Base-by-base conservation (phyloP, 2,888 invertebrate genomes). In the Lycia hirtaria region DNA sequence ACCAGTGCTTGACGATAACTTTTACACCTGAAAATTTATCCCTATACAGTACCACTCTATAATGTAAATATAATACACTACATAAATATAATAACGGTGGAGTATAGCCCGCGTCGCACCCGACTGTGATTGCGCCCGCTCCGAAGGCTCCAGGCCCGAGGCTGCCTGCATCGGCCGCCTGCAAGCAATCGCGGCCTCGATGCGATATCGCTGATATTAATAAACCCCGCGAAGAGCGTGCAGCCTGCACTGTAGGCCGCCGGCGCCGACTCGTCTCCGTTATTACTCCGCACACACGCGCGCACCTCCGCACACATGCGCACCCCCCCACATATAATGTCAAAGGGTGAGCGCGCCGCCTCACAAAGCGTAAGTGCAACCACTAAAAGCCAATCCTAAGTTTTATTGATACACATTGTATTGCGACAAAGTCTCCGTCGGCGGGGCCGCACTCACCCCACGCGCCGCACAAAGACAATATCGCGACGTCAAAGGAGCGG, bases 371-470 rank as follows among this genome's bases (percentile, higher is more conserved):
- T 92, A 91, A 92, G 92, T 92, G 91, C 92, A 91, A 91, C 92
- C 92, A 91, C 92, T 92, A 92, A 92, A 92, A 92, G 92, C 92
- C 92, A 92, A 92, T 92, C 91, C 92, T 91, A 92, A 92, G 92
- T 92, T 92, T 92, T 92, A 92, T 92, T 92, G 92, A 92, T 92
- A 92, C 92, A 92, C 92, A 92, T 92, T 92, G 91, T 92, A 92
- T 92, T 92, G 92, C 91, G 92, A 92, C 92, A 92, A 91, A 91
- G 92, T 92, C 91, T 90, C 89, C 83, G 88, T 78, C 86, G 87
- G 70, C 83, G 81, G 80, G 87, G 85, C 81, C 88, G 82, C 81
- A 80, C 87, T 80, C 87, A 87, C 85, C 88, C 90, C 90, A 86
- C 83, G 83, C 85, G 83, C 82, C 85, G 85, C 87, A 91, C 92